Evolutionary conservation across 2,888 invertebrate species (phyloP).

Genomic region (Sarcophaga carnaria): DNA sequence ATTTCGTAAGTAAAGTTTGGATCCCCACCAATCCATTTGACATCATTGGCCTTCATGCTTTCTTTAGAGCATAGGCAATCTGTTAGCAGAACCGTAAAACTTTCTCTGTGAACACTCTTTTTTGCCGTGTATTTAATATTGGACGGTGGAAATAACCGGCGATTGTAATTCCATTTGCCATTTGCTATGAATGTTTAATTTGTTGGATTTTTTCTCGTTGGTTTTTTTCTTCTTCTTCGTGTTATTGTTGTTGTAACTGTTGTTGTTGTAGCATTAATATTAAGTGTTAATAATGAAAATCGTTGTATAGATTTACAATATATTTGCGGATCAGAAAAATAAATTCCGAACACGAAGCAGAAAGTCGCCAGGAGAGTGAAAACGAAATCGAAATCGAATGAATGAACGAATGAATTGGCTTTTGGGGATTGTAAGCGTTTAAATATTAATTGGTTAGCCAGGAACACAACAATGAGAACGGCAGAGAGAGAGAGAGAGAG

Average conservation of each 20-base stretch:
- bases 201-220: neutral
- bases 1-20: no score
- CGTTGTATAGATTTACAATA: neutral
- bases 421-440: slow-evolving; percentile 44
- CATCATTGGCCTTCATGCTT: no score
- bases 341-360: slow-evolving; percentile 39
- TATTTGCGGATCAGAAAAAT: neutral
- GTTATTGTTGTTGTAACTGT: neutral
- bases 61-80: no score
- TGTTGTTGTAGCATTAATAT: slow-evolving; percentile 38
- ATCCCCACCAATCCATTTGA: no score
- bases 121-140: neutral
- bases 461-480: neutral
- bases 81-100: neutral
- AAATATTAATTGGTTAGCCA: slow-evolving; percentile 51
- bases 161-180: slow-evolving; percentile 30
- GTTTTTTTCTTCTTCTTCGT: neutral
- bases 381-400: neutral
- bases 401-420: slow-evolving; percentile 33
- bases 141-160: neutral
- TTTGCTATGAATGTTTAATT: slow-evolving; percentile 23
- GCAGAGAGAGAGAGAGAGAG: neutral
- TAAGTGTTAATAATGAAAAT: slow-evolving; percentile 56
- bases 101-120: neutral
- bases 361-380: neutral